Percentiles rank a stretch among this genome's conserved stretches.
These are phyloP conservation scores for Prunella strophiata DNA, from an alignment of 2,797 vertebrate genomes.

Conservation along the genomic window DNA sequence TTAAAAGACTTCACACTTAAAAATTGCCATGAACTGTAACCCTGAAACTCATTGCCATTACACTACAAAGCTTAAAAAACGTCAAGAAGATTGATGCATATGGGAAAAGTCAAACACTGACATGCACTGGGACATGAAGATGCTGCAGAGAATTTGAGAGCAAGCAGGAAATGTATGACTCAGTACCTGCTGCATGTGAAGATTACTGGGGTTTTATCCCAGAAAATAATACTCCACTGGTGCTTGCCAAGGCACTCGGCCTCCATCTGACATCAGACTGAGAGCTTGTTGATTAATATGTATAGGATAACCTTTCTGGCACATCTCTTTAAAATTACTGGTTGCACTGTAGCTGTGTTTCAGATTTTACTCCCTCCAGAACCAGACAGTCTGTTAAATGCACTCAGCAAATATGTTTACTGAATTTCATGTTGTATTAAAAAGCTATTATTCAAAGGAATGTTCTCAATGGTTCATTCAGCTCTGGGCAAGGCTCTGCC, in stretches of 20 bases:
- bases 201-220: accelerated
- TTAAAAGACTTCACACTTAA: neutral
- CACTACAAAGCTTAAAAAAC: neutral
- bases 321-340: conserved; percentile 5
- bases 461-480: conserved; percentile 48
- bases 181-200: neutral
- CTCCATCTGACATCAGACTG: neutral
- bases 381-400: neutral
- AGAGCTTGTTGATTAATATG: neutral
- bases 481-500: neutral
- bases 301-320: neutral
- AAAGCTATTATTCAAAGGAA: conserved; percentile 26
- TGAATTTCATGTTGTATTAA: conserved; percentile 16
- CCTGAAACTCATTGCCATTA: neutral
- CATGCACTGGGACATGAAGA: neutral
- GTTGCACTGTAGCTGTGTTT: neutral
- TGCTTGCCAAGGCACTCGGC: neutral
- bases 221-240: neutral
- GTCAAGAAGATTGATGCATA: neutral
- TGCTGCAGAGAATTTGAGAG: neutral
- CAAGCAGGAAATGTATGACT: neutral
- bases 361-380: conserved; percentile 2
- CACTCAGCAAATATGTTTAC: conserved; percentile 7
- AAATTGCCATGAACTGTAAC: neutral
- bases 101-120: neutral